Base-by-base conservation (phyloP, 1,140 invertebrate species). In the Oncopodura yosiiana region DNA sequence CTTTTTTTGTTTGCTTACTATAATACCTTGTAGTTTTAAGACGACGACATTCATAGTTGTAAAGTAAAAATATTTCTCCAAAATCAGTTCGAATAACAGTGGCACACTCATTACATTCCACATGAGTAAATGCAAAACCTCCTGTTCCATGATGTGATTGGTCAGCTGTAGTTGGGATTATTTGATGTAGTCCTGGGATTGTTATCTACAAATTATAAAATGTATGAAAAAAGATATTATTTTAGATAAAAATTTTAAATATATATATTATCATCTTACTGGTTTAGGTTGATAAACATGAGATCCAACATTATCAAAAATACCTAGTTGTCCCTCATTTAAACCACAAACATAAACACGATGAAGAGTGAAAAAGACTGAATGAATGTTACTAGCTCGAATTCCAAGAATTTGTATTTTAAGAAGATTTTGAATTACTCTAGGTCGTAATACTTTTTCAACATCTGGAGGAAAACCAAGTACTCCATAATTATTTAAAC, bases 301-400 rank as follows among this genome's bases (percentile, higher is more conserved):
- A 46, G 27, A 18, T 46, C 65, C 64, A 16, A 61, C 53, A 53
- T 38, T 37, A 38, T 57, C 53, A n/a, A 64, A 59, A 54, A 71
- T 77, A 58, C 84, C 84, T 32, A 87, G 66, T 67, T 87, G 84
- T 32, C 85, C 85, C 48, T 77, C 73, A 71, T 87, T 83, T 1
- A 80, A 70, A 12, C 85, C 85, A 77, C 81, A 86, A 0, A 78
- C 77, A 62, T 71, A 84, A 0, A 83, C 65, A 45, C 70, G 71
- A 29, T 71, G 69, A 2, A 66, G 58, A 34, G 76, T 79, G 74
- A 78, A 84, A 0, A 84, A 74, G 0, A 83, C 78, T 8, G 81
- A 78, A 69, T 87, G 85, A 62, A 77, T 81, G 6, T 73, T 70
- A 1, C 74, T 78, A 11, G 80, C 77, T 61, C 74, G 74, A 21